Evolutionary conservation across 1,140 invertebrate species (phyloP).

Genomic region (Dreissena rostriformis): DNA sequence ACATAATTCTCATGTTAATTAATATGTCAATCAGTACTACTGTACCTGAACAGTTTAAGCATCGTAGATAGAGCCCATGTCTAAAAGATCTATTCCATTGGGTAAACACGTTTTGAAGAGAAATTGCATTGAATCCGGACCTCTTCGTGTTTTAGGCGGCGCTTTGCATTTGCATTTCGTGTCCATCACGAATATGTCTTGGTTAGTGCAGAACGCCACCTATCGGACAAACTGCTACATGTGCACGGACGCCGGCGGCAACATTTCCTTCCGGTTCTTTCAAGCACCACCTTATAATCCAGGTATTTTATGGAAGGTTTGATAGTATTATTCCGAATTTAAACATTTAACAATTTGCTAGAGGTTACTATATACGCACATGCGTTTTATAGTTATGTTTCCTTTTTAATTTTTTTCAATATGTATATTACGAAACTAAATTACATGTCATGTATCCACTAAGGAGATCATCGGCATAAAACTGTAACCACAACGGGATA

Average conservation of each 20-base stretch:
- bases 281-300: slow-evolving; percentile 60
- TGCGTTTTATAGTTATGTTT: too few species aligned
- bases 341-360: too few species aligned
- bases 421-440: too few species aligned
- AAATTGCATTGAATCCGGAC: not conserved
- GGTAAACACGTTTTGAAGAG: not conserved
- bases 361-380: too few species aligned
- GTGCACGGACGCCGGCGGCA: slow-evolving; percentile 82
- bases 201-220: slow-evolving; percentile 86
- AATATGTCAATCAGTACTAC: too few species aligned
- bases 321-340: too few species aligned
- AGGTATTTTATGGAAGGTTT: slow-evolving; percentile 37
- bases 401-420: too few species aligned
- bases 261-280: slow-evolving; percentile 73
- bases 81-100: not conserved
- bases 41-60: too few species aligned
- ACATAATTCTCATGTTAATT: too few species aligned
- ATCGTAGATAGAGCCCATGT: not conserved
- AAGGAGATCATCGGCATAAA: too few species aligned
- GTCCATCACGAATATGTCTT: slow-evolving; percentile 86
- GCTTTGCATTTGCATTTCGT: slow-evolving; percentile 88
- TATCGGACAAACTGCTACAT: slow-evolving; percentile 87
- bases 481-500: too few species aligned
- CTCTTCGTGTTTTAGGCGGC: slow-evolving; percentile 84
- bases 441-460: too few species aligned